Evolutionary conservation across 2,113 vertebrate genomes (phyloP).

Genomic region (Aepyceros melampus): DNA sequence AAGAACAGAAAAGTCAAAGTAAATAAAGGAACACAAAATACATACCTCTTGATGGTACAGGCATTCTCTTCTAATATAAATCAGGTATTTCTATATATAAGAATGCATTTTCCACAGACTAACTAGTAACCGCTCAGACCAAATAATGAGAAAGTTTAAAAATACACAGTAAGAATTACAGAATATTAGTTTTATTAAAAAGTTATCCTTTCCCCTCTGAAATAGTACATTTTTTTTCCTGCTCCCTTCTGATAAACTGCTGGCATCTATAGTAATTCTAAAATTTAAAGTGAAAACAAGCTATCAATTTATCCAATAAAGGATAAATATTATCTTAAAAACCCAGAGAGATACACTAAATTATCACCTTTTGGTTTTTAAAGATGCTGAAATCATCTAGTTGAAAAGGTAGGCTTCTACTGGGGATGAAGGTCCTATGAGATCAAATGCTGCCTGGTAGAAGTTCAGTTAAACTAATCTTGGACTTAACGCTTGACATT

Average conservation of each 20-base stretch:
- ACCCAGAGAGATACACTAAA: not conserved
- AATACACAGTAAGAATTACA: not conserved
- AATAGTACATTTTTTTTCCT: not conserved
- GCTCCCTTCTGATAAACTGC: not conserved
- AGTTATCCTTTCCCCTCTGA: not conserved
- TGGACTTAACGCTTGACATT: not conserved
- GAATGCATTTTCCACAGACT: not conserved
- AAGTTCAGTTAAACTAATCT: not conserved
- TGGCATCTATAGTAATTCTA: not conserved
- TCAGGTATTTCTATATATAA: not conserved
- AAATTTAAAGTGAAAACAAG: not conserved
- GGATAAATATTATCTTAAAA: not conserved
- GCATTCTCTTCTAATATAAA: constrained; percentile 18
- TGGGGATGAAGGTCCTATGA: not conserved
- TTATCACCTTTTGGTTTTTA: not conserved
- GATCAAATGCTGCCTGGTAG: not conserved
- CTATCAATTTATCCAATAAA: not conserved
- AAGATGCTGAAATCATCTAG: not conserved
- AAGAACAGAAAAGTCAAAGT: not conserved
- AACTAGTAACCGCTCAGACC: not conserved
- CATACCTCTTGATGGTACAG: not conserved
- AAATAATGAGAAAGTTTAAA: constrained; percentile 29
- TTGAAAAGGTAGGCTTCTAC: not conserved
- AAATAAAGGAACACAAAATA: constrained; percentile 20
- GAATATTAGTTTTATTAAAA: not conserved